phyloP scores from a whole-genome alignment of 2,888 invertebrate species.

The Smittia aterrima region DNA sequence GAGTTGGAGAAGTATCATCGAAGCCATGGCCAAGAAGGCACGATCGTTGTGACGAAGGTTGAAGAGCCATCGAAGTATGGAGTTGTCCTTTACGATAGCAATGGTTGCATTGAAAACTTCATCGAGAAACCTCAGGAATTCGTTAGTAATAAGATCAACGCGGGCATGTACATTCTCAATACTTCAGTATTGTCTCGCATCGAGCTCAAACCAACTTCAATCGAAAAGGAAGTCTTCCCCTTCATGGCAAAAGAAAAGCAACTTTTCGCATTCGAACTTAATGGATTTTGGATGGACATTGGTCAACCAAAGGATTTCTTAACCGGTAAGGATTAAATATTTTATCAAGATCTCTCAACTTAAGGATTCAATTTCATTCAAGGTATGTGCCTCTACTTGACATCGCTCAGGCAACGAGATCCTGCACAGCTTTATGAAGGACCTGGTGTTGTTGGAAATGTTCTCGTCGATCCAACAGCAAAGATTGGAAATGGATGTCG shows the following conservation, averaged over 20 bases:
- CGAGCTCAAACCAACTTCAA: constrained; percentile 89
- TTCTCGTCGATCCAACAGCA: constrained; percentile 89
- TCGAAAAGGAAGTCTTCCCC: constrained; percentile 99
- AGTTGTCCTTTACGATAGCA: constrained; percentile 88
- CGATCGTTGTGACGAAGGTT: constrained; percentile 97
- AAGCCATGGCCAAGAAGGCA: constrained; percentile 93
- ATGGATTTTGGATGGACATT: constrained; percentile 99
- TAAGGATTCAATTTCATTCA: constrained; percentile 34
- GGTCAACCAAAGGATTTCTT: constrained; percentile 99
- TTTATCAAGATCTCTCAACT: not conserved
- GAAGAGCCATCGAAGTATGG: constrained; percentile 99
- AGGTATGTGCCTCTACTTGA: constrained; percentile 93
- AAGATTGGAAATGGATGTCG: constrained; percentile 90
- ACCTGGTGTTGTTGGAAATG: constrained; percentile 83
- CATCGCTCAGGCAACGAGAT: constrained; percentile 74
- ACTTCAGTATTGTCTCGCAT: constrained; percentile 88
- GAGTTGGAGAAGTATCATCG: constrained; percentile 90
- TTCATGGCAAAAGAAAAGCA: constrained; percentile 84
- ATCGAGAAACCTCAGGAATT: constrained; percentile 99
- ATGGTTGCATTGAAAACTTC: constrained; percentile 86
- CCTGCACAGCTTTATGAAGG: constrained; percentile 71
- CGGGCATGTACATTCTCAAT: constrained; percentile 95
- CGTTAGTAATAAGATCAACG: constrained; percentile 99
- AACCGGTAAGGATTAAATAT: constrained; percentile 60
- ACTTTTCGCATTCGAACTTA: constrained; percentile 88